Evolutionary conservation across 2,888 invertebrate species (phyloP).

Genomic region (Masnerella sp.): DNA sequence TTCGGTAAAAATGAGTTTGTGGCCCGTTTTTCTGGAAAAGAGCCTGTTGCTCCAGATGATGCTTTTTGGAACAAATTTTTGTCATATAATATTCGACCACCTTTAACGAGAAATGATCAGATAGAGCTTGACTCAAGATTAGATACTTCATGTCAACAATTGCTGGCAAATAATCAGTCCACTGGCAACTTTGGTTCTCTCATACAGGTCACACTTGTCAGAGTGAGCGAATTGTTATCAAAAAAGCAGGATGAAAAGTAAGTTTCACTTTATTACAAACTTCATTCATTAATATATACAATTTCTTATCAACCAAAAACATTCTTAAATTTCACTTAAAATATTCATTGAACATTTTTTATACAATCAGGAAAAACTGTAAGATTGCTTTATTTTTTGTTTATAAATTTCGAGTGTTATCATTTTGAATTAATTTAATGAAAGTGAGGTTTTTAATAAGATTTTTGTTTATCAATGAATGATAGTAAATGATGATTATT

Average conservation of each 20-base stretch:
- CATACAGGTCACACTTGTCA: constrained; percentile 89
- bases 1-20: constrained; percentile 89
- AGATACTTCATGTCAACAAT: constrained; percentile 85
- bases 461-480: too few relatives aligned
- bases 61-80: constrained; percentile 96
- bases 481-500: background rate
- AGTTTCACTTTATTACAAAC: too few relatives aligned
- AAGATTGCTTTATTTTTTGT: too few relatives aligned
- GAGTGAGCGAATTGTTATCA: constrained; percentile 89
- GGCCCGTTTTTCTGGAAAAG: constrained; percentile 86
- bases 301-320: too few relatives aligned
- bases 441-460: too few relatives aligned
- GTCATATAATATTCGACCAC: constrained; percentile 92
- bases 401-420: too few relatives aligned
- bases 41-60: constrained; percentile 90
- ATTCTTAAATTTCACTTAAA: too few relatives aligned
- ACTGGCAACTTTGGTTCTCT: constrained; percentile 95
- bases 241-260: constrained; percentile 94
- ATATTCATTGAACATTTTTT: too few relatives aligned
- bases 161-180: constrained; percentile 89
- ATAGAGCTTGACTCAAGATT: constrained; percentile 86
- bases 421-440: too few relatives aligned
- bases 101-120: constrained; percentile 84
- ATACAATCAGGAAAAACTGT: too few relatives aligned
- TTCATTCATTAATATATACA: too few relatives aligned